Percentiles rank a stretch among this genome's conserved stretches.
Evolutionary conservation across 2,888 invertebrate genomes (phyloP).

Genomic region (Eurois occulta): DNA sequence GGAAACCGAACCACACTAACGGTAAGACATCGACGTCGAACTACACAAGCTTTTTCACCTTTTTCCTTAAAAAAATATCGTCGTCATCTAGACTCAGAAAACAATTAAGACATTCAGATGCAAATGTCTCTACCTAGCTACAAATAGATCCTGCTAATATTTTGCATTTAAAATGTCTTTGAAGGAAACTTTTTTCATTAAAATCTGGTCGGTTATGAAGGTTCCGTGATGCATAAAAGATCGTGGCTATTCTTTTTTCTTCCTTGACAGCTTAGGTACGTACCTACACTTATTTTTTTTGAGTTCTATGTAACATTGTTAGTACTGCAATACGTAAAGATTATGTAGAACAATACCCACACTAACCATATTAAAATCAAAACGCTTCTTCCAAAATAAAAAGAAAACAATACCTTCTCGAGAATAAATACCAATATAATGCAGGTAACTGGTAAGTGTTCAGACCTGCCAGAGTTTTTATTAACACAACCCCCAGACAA

Average conservation of each 20-base stretch:
- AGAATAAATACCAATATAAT: not conserved
- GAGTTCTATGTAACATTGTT: not conserved
- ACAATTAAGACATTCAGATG: constrained; percentile 70
- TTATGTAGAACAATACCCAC: not conserved
- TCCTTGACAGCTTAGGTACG: constrained; percentile 53
- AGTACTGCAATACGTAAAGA: not conserved
- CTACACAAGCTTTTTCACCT: constrained; percentile 58
- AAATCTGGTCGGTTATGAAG: constrained; percentile 78
- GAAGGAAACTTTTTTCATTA: constrained; percentile 82
- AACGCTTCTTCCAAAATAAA: not conserved
- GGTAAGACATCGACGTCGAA: constrained; percentile 64
- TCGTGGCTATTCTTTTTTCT: constrained; percentile 69
- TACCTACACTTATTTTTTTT: constrained; percentile 52
- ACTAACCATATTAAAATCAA: not conserved
- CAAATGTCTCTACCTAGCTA: constrained; percentile 61
- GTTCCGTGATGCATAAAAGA: constrained; percentile 79
- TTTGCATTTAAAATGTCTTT: constrained; percentile 82
- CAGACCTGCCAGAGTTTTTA: constrained; percentile 1
- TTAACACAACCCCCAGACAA: constrained; percentile 18
- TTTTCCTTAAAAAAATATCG: constrained; percentile 42
- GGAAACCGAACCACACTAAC: constrained; percentile 81
- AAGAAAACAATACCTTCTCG: not conserved
- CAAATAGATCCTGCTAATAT: constrained; percentile 68
- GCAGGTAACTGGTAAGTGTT: not conserved
- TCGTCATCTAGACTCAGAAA: constrained; percentile 36